Evolutionary conservation across 2,888 invertebrate species (phyloP).

Genomic region (Pterobdella sp.): DNA sequence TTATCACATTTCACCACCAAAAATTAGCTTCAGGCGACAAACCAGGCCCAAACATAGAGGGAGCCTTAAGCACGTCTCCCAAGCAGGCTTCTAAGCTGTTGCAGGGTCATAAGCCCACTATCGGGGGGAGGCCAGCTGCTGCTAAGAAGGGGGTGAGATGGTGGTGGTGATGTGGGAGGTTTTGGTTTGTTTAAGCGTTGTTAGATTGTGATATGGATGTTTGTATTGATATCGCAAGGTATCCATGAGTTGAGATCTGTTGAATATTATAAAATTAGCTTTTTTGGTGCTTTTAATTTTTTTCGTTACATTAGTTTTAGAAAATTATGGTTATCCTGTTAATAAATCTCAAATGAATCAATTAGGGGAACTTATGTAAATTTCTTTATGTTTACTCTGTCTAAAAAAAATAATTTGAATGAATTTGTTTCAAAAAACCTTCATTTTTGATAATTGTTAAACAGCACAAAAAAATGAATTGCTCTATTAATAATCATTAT

Average conservation of each 20-base stretch:
- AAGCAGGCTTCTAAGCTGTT: constrained; percentile 45
- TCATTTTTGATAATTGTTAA: not conserved
- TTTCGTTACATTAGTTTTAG: too few species aligned
- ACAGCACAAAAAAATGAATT: not conserved
- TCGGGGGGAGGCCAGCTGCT: constrained; percentile 63
- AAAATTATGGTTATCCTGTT: too few species aligned
- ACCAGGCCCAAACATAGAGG: constrained; percentile 55
- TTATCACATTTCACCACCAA: not conserved
- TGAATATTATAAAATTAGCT: too few species aligned
- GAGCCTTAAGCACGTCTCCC: constrained; percentile 51
- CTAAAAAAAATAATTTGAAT: too few species aligned
- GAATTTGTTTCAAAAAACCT: too few species aligned
- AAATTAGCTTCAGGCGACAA: not conserved
- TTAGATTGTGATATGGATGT: not conserved
- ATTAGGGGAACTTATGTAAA: too few species aligned
- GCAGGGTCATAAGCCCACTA: constrained; percentile 61
- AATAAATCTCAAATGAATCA: too few species aligned
- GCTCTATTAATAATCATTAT: not conserved
- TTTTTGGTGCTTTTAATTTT: too few species aligned
- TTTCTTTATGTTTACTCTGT: too few species aligned
- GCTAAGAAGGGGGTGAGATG: constrained; percentile 64
- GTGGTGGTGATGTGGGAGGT: not conserved
- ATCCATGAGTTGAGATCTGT: too few species aligned
- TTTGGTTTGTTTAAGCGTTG: not conserved
- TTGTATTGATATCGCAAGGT: too few species aligned